Conservation (phyloP, 2,797 vertebrate species). For the Pseudocheirus occidentalis region DNA sequence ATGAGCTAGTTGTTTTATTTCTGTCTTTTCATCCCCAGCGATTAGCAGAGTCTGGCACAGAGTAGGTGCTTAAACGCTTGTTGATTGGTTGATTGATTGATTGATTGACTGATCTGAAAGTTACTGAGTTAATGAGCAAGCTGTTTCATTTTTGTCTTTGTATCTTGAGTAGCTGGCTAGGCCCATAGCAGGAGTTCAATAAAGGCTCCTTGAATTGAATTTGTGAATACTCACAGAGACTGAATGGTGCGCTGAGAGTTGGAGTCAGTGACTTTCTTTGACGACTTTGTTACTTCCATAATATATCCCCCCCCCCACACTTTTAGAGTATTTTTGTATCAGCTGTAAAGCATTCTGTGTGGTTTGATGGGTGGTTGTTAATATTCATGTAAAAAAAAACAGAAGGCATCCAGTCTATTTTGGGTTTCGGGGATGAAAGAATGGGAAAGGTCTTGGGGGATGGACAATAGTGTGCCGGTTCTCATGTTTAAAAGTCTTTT, state of each 20-base stretch:
- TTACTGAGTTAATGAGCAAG: slow-evolving; percentile 29
- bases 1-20: not conserved
- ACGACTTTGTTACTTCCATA: slow-evolving; percentile 62
- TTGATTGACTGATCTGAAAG: slow-evolving; percentile 52
- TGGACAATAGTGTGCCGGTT: slow-evolving; percentile 50
- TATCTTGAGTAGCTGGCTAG: not conserved
- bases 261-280: slow-evolving; percentile 65
- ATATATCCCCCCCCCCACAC: slow-evolving; percentile 61
- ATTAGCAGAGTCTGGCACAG: not conserved
- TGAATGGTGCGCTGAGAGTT: slow-evolving; percentile 56
- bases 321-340: slow-evolving; percentile 77
- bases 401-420: slow-evolving; percentile 60
- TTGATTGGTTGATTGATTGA: not conserved
- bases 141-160: not conserved
- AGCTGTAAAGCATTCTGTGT: slow-evolving; percentile 69
- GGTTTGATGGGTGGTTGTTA: slow-evolving; percentile 67
- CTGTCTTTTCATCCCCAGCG: not conserved
- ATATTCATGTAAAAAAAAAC: slow-evolving; percentile 63
- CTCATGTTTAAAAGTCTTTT: slow-evolving; percentile 50
- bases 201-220: not conserved
- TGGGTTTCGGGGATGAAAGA: slow-evolving; percentile 36
- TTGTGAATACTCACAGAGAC: not conserved
- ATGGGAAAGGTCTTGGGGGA: not conserved
- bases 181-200: not conserved
- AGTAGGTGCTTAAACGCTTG: not conserved